Percentiles rank a stretch among this genome's conserved stretches.
These are phyloP conservation scores for Lytechinus pictus DNA, from an alignment of 35 echinoderm and acorn worm genomes.

Conservation along the genomic window DNA sequence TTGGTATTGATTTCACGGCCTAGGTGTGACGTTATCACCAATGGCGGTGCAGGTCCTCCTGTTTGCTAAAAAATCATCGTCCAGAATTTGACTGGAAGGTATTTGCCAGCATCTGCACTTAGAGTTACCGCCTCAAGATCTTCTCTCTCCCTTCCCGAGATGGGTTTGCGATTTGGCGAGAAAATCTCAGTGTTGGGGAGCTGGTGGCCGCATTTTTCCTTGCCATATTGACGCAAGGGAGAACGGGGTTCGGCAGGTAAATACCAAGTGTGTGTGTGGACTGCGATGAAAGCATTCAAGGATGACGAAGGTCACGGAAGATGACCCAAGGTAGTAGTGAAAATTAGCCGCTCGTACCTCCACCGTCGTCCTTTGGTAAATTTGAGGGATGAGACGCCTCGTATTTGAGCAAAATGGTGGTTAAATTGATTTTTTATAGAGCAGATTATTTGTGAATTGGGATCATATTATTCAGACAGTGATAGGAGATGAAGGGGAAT, in stretches of 20 bases:
- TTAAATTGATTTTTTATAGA: slow-evolving; percentile 48
- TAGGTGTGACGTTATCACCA: neutral
- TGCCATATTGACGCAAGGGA: slow-evolving; percentile 26
- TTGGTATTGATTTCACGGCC: slow-evolving; percentile 34
- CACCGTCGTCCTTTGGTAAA: neutral
- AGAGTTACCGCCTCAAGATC: neutral
- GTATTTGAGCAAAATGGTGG: slow-evolving; percentile 39
- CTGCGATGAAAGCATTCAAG: neutral
- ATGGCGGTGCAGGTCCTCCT: neutral
- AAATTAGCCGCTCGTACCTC: neutral
- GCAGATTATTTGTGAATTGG: slow-evolving; percentile 43
- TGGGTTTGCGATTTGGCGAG: slow-evolving; percentile 7
- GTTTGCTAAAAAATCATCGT: slow-evolving; percentile 17
- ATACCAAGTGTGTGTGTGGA: neutral
- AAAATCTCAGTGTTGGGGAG: neutral
- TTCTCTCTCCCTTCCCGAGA: neutral
- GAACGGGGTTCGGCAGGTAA: neutral
- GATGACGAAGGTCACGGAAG: neutral
- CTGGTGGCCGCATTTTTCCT: slow-evolving; percentile 6
- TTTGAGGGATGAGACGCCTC: neutral
- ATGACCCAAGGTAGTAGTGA: neutral
- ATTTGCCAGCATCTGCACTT: slow-evolving; percentile 14
- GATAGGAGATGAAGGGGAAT: neutral
- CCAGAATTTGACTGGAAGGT: slow-evolving; percentile 21
- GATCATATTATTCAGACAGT: slow-evolving; percentile 22